Conservation (phyloP, 1,140 invertebrate species). For the Saxidomus purpurata region DNA sequence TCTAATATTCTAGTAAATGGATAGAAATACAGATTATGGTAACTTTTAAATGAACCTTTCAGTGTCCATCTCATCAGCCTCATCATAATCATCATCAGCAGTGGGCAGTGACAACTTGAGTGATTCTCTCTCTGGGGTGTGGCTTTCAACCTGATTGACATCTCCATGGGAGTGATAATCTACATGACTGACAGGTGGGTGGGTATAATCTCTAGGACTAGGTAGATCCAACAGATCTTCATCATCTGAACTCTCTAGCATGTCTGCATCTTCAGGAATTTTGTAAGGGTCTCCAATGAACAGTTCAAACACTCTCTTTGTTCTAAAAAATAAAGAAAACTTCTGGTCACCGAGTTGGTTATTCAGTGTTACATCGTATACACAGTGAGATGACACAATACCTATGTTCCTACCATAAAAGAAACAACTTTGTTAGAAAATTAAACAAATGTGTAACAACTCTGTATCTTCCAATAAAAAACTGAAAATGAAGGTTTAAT, state of each 20-base stretch:
- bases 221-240: not conserved
- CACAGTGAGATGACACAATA: too few species aligned
- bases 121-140: conserved; percentile 48
- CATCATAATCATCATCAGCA: conserved; percentile 71
- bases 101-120: conserved; percentile 64
- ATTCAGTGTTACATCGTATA: too few species aligned
- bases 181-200: not conserved
- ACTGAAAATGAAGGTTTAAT: too few species aligned
- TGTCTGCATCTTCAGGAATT: not conserved
- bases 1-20: too few species aligned
- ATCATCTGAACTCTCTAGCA: conserved; percentile 27
- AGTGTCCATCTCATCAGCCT: conserved; percentile 72
- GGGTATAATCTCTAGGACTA: not conserved
- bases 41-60: conserved; percentile 64
- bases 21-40: too few species aligned
- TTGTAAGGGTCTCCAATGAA: conserved; percentile 55
- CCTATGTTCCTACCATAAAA: too few species aligned
- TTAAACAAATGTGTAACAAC: too few species aligned
- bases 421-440: too few species aligned
- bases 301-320: conserved; percentile 59
- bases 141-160: not conserved
- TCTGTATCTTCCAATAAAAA: too few species aligned
- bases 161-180: not conserved
- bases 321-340: conserved; percentile 7
- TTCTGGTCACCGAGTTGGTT: not conserved